Evolutionary conservation across 2,797 vertebrate genomes (phyloP).

Genomic region (Neosalanx taihuensis): DNA sequence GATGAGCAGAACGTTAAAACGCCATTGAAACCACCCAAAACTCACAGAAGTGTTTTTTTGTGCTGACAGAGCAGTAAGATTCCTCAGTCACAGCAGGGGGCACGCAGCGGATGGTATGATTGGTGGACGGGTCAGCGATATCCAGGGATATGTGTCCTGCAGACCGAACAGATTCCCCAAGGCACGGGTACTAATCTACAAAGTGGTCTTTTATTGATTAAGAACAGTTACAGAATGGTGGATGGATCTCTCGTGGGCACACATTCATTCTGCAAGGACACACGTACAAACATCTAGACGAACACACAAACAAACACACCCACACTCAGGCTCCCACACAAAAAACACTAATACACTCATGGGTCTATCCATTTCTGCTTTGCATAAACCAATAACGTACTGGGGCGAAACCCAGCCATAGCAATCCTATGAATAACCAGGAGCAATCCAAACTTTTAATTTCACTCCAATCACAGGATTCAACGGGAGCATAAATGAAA

Average conservation of each 20-base stretch:
- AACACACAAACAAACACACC: neutral
- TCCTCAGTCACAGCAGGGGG: too few relatives aligned
- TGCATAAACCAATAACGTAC: conserved; percentile 70
- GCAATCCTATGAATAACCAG: conserved; percentile 59
- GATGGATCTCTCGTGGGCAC: neutral
- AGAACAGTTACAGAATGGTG: neutral
- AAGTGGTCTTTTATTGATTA: neutral
- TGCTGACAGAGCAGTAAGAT: neutral
- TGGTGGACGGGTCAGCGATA: neutral
- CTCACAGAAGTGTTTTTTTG: too few relatives aligned
- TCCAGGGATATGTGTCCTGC: neutral
- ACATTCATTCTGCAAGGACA: conserved; percentile 4
- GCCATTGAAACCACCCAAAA: neutral
- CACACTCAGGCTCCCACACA: conserved; percentile 19
- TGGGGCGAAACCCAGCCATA: conserved; percentile 61
- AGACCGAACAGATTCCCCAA: neutral
- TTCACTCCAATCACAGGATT: conserved; percentile 46
- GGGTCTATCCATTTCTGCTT: conserved; percentile 50
- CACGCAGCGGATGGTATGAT: neutral
- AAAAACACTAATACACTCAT: conserved; percentile 21
- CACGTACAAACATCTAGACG: conserved; percentile 8
- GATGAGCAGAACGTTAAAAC: too few relatives aligned
- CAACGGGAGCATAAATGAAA: conserved; percentile 56
- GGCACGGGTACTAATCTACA: neutral
- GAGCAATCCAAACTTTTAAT: conserved; percentile 60